phyloP scores from a whole-genome alignment of 2,113 vertebrate species.

The Formicarius rufipectus region DNA sequence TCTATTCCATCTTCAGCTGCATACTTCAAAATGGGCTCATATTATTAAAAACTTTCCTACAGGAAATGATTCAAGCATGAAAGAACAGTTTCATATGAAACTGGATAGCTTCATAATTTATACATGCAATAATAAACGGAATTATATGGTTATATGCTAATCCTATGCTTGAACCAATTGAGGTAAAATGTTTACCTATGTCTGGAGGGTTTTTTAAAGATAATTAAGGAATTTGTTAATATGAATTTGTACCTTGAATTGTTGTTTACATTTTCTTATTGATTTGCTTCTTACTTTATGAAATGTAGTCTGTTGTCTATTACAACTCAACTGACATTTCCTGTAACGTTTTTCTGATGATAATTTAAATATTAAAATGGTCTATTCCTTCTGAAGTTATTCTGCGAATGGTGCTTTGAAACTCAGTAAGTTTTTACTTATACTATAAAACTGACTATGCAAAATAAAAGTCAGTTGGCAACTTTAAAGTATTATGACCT shows the following conservation, averaged over 20 bases:
- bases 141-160: neutral
- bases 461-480: neutral
- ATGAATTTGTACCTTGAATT: neutral
- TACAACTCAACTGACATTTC: neutral
- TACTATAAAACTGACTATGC: neutral
- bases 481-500: constrained; percentile 40
- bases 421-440: neutral
- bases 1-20: neutral
- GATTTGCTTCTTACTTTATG: neutral
- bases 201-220: neutral
- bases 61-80: neutral
- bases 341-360: neutral
- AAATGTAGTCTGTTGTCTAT: neutral
- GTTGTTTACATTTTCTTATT: neutral
- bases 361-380: neutral
- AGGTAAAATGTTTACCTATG: neutral
- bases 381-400: neutral
- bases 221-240: neutral
- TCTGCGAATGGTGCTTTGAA: neutral
- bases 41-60: neutral
- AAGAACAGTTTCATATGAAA: neutral
- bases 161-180: neutral
- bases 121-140: neutral
- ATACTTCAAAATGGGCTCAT: neutral
- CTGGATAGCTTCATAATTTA: neutral